These are phyloP conservation scores for Gastracanthus pulcherrimus DNA, from an alignment of 2,888 invertebrate genomes.

Conservation along the genomic window DNA sequence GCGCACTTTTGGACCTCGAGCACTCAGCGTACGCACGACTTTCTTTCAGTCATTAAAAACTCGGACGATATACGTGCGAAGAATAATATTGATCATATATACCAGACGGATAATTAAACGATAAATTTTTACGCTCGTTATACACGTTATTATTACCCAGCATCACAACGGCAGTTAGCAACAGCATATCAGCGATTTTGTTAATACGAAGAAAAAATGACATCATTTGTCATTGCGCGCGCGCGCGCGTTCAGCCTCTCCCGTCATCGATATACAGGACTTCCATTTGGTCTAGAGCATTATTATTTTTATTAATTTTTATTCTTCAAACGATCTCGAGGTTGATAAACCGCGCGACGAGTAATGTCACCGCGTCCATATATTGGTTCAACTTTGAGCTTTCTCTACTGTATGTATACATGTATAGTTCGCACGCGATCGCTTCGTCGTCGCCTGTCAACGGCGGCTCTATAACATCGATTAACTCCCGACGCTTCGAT, in stretches of 20 bases:
- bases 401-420: neutral
- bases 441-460: neutral
- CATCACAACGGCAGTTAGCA: constrained; percentile 54
- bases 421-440: neutral
- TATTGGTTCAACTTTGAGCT: constrained; percentile 34
- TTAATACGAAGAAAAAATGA: constrained; percentile 25
- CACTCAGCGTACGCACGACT: constrained; percentile 23
- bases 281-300: constrained; percentile 41
- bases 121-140: constrained; percentile 23
- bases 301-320: constrained; percentile 7
- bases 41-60: constrained; percentile 42
- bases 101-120: constrained; percentile 52
- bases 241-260: neutral
- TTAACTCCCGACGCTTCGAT: constrained; percentile 50
- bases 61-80: constrained; percentile 40
- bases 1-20: constrained; percentile 39
- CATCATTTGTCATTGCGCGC: constrained; percentile 7
- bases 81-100: constrained; percentile 33
- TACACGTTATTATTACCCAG: constrained; percentile 38
- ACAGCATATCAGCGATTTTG: constrained; percentile 42
- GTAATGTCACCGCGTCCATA: constrained; percentile 3
- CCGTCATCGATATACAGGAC: neutral
- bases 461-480: neutral
- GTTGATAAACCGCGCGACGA: constrained; percentile 4
- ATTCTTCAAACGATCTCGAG: neutral